Percentiles rank a stretch among this genome's conserved stretches.
These are phyloP conservation scores for Scelioninae gen. 2 DNA, from an alignment of 2,888 invertebrate genomes.

Conservation along the genomic window DNA sequence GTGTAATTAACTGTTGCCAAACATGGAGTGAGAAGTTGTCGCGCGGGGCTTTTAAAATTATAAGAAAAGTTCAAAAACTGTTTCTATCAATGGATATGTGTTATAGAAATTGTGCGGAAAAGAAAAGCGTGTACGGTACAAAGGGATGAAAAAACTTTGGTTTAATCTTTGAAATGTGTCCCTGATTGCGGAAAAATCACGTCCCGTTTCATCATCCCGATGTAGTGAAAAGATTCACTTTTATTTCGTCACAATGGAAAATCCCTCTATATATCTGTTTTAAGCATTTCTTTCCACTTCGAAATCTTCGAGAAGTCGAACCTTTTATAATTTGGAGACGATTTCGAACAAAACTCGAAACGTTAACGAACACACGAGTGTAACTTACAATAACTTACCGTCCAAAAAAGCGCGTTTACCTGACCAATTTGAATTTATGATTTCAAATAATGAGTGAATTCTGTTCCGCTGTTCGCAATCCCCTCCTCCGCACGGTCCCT, in stretches of 20 bases:
- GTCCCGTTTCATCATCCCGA: slow-evolving; percentile 16
- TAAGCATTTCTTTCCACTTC: slow-evolving; percentile 6
- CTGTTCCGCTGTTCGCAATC: no score
- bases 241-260: slow-evolving; percentile 30
- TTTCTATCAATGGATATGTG: slow-evolving; percentile 23
- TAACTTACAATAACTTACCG: no score
- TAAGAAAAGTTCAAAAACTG: slow-evolving; percentile 21
- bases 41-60: slow-evolving; percentile 4
- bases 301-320: background rate
- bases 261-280: slow-evolving; percentile 12
- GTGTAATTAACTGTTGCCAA: slow-evolving; percentile 6
- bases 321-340: background rate
- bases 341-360: no score
- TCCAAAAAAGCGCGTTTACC: no score
- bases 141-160: slow-evolving; percentile 35
- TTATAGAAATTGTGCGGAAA: slow-evolving; percentile 26
- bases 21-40: background rate
- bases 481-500: slow-evolving; percentile 1
- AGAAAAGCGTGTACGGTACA: slow-evolving; percentile 9
- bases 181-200: slow-evolving; percentile 38
- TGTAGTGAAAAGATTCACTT: slow-evolving; percentile 29
- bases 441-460: background rate
- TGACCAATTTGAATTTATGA: no score
- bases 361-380: no score
- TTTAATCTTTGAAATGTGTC: slow-evolving; percentile 48